Percentiles rank a stretch among this genome's conserved stretches.
phyloP scores from a whole-genome alignment of 2,888 invertebrate species.

The Watsonalla cultraria region DNA sequence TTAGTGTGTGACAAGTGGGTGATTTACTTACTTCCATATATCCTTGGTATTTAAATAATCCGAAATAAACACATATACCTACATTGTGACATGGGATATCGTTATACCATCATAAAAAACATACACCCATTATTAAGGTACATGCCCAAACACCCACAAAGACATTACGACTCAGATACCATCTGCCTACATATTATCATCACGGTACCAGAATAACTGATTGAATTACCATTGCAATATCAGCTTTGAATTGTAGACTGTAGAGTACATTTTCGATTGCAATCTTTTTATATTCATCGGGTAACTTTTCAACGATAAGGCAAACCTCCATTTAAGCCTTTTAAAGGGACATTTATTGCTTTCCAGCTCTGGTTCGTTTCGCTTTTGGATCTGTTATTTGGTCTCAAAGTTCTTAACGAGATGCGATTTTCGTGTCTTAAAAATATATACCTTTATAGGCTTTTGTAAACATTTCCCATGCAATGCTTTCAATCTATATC shows the following conservation, averaged over 20 bases:
- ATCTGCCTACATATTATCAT: background rate
- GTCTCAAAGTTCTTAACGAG: background rate
- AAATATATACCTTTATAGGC: too few relatives aligned
- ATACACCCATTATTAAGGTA: background rate
- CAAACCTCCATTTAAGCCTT: background rate
- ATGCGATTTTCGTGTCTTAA: background rate
- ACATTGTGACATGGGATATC: too few relatives aligned
- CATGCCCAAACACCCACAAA: background rate
- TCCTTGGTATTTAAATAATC: too few relatives aligned
- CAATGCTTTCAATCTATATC: too few relatives aligned
- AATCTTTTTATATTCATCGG: background rate
- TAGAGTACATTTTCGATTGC: background rate
- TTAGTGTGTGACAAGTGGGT: too few relatives aligned
- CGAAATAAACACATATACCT: too few relatives aligned
- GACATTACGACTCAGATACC: background rate
- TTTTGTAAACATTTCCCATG: too few relatives aligned
- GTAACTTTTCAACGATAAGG: background rate
- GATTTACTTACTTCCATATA: too few relatives aligned
- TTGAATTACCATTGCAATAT: background rate
- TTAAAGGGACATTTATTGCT: conserved; percentile 1
- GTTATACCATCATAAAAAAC: too few relatives aligned
- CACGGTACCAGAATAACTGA: background rate
- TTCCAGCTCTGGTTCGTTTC: background rate
- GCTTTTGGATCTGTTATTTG: background rate
- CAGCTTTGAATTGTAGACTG: background rate